Evolutionary conservation across 2,888 invertebrate species (phyloP), one percentile per base, ranked within the genome.

Genomic region (Timema podura): DNA sequence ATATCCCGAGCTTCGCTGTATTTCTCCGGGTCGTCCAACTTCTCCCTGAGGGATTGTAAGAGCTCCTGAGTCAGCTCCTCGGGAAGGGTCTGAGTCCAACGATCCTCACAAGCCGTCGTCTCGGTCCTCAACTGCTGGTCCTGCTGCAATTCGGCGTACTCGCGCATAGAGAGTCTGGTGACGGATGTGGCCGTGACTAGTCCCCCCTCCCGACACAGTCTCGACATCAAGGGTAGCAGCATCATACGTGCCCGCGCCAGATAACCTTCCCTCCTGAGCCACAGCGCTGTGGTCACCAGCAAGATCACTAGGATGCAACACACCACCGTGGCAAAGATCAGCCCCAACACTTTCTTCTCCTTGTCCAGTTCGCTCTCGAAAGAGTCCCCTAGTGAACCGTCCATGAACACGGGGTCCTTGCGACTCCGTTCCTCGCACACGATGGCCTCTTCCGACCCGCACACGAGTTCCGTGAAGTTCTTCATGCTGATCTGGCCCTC

Each of bases 51-150:
- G 74, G 87, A 87, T 75, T 87, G 88, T 71, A 92, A 81, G 67
- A 91, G 84, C 76, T 92, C 91, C 75, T 89, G 87, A 0, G 91
- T 91, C 65, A 92, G 78, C 78, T 91, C 91, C 78, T 90, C 91
- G 0, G 91, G 91, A 67, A 91, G 81, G 0, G 91, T 91, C 78
- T 89, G 89, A 1, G 89, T 88, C 47, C 85, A 86, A 79, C 88
- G 88, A 76, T 89, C 86, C 75, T 85, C 87, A 48, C 82, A 82
- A 77, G 73, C 77, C 7, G 81, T 74, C 0, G 77, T 79, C 16
- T 69, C 65, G 6, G 59, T 54, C 57, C 73, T 70, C 51, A 76
- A 75, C 65, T 72, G 71, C 57, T 77, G 67, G 77, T 81, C 69
- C 77, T 81, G 81, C 64, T 85, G 86, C 6, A 87, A 81, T 75